Conservation (phyloP, 2,888 invertebrate genomes). For the Megaustenia siamemsis region DNA sequence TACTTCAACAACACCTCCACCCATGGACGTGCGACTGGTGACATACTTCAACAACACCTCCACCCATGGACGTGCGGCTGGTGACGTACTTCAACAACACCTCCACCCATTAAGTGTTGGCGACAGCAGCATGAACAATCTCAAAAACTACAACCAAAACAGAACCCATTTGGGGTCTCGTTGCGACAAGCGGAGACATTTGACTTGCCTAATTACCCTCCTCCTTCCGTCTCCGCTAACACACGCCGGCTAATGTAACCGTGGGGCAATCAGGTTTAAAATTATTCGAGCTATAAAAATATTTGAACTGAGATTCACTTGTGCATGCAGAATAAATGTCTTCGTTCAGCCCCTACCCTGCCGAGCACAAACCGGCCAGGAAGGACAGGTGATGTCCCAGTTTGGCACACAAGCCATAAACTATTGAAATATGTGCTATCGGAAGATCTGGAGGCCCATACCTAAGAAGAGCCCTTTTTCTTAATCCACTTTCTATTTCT, state of each 20-base stretch:
- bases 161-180: too few species aligned
- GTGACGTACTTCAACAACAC: too few species aligned
- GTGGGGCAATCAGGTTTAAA: neutral
- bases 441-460: neutral
- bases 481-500: neutral
- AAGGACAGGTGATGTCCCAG: conserved; percentile 12
- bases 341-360: neutral
- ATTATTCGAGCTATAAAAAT: neutral
- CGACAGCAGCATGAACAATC: too few species aligned
- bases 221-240: neutral
- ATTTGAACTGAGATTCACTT: neutral
- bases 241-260: neutral
- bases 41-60: too few species aligned
- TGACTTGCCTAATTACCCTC: too few species aligned
- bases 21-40: too few species aligned
- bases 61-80: too few species aligned
- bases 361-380: neutral
- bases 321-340: neutral
- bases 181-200: too few species aligned
- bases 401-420: neutral
- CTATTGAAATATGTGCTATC: neutral
- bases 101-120: too few species aligned
- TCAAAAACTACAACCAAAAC: too few species aligned
- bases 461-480: neutral
- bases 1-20: too few species aligned